Base-by-base conservation (phyloP, 2,113 vertebrate genomes). In the Grantiella picta region DNA sequence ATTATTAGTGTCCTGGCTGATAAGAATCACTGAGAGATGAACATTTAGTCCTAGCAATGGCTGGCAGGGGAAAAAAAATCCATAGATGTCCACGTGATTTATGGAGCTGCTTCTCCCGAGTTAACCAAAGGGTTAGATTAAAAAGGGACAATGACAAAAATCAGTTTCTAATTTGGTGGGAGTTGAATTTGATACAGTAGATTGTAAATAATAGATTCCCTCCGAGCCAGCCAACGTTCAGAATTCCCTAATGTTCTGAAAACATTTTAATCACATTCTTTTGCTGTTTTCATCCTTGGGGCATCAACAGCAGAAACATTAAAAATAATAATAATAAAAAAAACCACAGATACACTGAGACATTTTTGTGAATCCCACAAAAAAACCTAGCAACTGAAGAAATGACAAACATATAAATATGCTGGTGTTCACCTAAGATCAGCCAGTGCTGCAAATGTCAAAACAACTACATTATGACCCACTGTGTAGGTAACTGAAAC, bases 191-290 rank as follows among this genome's bases (percentile, higher is more conserved):
- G 92, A 95, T 96, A 94, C 78, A 96, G 94, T 91, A 83, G 83
- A 91, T 86, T 93, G 91, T 96, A 97, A 96, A 96, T 97, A 97
- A 97, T 81, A 97, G 94, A 95, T 96, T 92, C 57, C 75, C 83
- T 96, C 69, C 1, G 8, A 95, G 87, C 50, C 77, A 96, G 86
- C 57, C 60, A 93, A 57, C 0, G 0, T 84, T 86, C 72, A 89
- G 53, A 78, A 82, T 73, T 71, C 80, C 77, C 82, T 92, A 89
- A 91, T 64, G 77, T 75, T 96, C 84, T 54, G 84, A 82, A 83
- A 92, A 84, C 21, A 82, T 60, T 94, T 87, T 86, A 87, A 92
- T 90, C 68, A 84, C 73, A 64, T 33, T 85, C 49, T 84, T 92
- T 60, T 68, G 63, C 60, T 25, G 2, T 77, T 88, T 82, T 94